phyloP scores from a whole-genome alignment of 2,888 invertebrate species.

The Perizoma flavofasciatum region DNA sequence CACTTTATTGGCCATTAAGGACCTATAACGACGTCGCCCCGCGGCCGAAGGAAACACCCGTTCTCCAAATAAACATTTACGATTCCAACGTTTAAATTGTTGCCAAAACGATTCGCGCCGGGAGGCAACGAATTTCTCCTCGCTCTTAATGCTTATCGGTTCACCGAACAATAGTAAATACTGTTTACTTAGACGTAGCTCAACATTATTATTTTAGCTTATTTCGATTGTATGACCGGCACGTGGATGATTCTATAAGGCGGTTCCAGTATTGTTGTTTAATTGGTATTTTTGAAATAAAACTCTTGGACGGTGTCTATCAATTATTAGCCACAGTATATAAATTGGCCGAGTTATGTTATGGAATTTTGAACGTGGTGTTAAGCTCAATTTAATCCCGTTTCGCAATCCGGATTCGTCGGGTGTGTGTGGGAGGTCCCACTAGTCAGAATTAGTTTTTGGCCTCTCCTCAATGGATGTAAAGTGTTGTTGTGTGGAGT shows the following conservation, averaged over 20 bases:
- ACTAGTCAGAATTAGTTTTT: constrained; percentile 68
- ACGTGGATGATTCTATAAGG: constrained; percentile 45
- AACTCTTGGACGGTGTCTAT: constrained; percentile 6
- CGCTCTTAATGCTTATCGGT: constrained; percentile 72
- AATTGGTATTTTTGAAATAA: constrained; percentile 16
- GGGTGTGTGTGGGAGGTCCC: constrained; percentile 38
- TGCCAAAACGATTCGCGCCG: constrained; percentile 75
- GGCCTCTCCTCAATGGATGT: constrained; percentile 60
- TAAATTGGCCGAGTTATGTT: constrained; percentile 37
- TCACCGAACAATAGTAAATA: constrained; percentile 75
- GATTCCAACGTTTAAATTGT: constrained; percentile 77
- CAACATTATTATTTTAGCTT: constrained; percentile 24
- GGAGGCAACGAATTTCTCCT: constrained; percentile 60
- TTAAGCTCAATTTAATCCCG: constrained; percentile 58
- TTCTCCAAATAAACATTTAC: constrained; percentile 80
- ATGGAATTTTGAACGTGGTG: constrained; percentile 48
- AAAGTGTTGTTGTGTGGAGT: constrained; percentile 61
- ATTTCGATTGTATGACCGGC: constrained; percentile 60
- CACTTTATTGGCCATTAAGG: constrained; percentile 80
- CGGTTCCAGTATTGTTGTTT: constrained; percentile 3
- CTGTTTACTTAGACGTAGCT: constrained; percentile 13
- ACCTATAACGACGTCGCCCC: constrained; percentile 75
- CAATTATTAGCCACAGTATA: constrained; percentile 18
- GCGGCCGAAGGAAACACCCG: constrained; percentile 63
- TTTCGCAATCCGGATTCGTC: constrained; percentile 48